These are phyloP conservation scores for Lepus timidus DNA, from an alignment of 2,113 vertebrate genomes.

Conservation along the genomic window DNA sequence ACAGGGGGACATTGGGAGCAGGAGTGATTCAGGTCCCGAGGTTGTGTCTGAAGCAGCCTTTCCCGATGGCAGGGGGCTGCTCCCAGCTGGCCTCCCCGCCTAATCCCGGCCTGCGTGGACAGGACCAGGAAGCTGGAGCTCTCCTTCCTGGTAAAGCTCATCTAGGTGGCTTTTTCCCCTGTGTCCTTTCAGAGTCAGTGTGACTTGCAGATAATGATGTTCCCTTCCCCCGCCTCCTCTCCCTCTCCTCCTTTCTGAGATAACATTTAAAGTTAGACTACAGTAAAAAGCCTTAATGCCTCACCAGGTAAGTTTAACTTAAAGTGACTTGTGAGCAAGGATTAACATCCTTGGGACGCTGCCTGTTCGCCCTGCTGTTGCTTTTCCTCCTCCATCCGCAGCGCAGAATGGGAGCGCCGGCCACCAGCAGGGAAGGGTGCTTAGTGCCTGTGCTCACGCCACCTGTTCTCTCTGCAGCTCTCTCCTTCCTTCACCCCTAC, in stretches of 20 bases:
- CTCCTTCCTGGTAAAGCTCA: no score
- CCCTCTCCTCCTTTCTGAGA: no score
- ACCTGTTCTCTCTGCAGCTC: conserved; percentile 87
- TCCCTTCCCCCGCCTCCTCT: no score
- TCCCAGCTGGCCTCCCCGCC: neutral
- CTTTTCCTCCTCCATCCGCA: neutral
- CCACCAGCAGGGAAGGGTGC: neutral
- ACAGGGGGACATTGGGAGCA: neutral
- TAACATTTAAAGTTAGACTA: no score
- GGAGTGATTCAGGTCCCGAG: neutral
- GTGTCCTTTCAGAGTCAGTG: no score
- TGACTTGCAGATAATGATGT: no score
- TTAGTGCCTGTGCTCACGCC: conserved; percentile 25
- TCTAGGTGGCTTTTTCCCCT: no score
- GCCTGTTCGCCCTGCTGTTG: neutral
- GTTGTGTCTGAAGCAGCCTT: conserved; percentile 34
- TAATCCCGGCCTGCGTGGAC: neutral
- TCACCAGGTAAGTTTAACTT: no score
- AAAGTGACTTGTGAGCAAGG: neutral
- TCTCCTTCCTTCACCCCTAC: conserved; percentile 99
- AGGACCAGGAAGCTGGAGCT: no score
- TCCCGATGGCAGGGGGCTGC: neutral
- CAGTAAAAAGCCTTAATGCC: no score
- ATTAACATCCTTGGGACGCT: neutral
- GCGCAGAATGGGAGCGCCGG: neutral